Evolutionary conservation across 1,140 invertebrate genomes (phyloP).

Genomic region (Trachelipus rathkii): DNA sequence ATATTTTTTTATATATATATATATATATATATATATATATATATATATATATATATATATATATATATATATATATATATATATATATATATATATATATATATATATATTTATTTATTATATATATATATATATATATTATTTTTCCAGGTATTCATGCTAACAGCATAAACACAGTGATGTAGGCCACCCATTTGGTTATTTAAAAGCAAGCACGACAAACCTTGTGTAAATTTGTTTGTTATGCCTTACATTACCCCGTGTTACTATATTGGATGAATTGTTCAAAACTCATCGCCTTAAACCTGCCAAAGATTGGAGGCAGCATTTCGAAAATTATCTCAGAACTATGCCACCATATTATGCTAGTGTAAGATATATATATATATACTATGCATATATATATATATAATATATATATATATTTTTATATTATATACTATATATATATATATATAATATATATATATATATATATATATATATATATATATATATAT

Average conservation of each 20-base stretch:
- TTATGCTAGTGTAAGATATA: constrained; percentile 73
- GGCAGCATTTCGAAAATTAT: constrained; percentile 86
- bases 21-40: not conserved
- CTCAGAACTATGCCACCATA: constrained; percentile 92
- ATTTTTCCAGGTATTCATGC: constrained; percentile 71
- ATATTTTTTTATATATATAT: no score
- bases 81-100: not conserved
- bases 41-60: constrained; percentile 19
- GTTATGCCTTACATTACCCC: constrained; percentile 98
- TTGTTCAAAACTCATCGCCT: constrained; percentile 82
- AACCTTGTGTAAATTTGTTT: constrained; percentile 92
- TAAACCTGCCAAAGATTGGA: constrained; percentile 85
- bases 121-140: constrained; percentile 16
- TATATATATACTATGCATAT: no score
- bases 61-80: constrained; percentile 25
- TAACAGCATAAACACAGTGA: constrained; percentile 82
- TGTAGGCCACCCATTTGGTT: constrained; percentile 91
- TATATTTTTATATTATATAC: not conserved
- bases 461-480: no score
- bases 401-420: no score
- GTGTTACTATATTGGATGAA: constrained; percentile 88
- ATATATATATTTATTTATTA: constrained; percentile 16
- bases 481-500: no score
- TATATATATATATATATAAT: not conserved
- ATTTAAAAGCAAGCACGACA: constrained; percentile 94